Evolutionary conservation across 1,140 invertebrate species (phyloP), one percentile per base, ranked within the genome.

Genomic region (Diorhabda carinulata): DNA sequence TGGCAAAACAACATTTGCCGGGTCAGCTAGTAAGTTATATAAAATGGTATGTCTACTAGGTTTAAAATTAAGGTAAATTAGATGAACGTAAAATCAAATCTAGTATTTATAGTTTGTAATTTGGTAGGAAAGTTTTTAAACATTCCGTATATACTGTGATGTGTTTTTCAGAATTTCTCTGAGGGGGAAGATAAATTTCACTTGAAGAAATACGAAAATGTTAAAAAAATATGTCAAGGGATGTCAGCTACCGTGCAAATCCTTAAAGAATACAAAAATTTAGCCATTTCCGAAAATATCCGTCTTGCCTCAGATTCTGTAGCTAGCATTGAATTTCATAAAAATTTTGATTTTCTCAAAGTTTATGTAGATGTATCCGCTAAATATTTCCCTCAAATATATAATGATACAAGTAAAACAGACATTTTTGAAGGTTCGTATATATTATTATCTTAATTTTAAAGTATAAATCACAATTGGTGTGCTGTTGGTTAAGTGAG

Each of bases 291-390:
- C 9, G 73, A 81, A 47, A 76, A 82, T 43, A 73, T 87, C 2
- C 68, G 41, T 4, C 73, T 78, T 44, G 81, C 85, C 3, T 77
- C 83, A 70, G 77, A 79, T 10, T 78, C 83, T 1, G 63, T 87
- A 3, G 79, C 80, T 3, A 79, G 82, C 40, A 69, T 87, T 42
- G 82, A 86, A 68, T 81, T 86, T 65, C 83, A 86, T 77, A 76
- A 79, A 67, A 83, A 81, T 76, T 74, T 81, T 61, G 72, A 70
- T 40, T 81, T 82, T 73, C 77, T 87, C 10, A 77, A 76, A 66
- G 62, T 57, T 9, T 68, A 70, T 61, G 60, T 72, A 45, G 64
- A 75, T 69, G 41, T 72, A 40, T 70, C 57, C 57, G 66, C 71
- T n/a, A 56, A 67, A 7, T 66, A 69, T 62, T 68, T 73, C 10